A percentile compares a stretch with the other conserved stretches of the same genome.
phyloP scores from a whole-genome alignment of 2,888 invertebrate species.

The Drosophila birchii region DNA sequence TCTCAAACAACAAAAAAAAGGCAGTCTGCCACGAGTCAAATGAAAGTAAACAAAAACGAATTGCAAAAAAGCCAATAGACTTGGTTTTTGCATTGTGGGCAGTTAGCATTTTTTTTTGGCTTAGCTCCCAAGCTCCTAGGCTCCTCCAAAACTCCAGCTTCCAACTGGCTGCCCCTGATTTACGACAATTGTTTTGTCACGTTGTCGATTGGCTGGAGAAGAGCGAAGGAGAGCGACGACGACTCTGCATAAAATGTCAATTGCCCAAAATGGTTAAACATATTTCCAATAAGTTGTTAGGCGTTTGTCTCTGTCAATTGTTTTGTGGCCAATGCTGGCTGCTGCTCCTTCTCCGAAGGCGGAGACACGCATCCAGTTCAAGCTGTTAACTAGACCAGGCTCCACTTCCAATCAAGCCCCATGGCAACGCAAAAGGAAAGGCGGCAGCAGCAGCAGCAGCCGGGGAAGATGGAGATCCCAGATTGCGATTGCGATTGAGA shows the following conservation, averaged over 20 bases:
- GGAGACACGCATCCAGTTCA: conserved; percentile 29
- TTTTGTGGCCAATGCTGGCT: conserved; percentile 2
- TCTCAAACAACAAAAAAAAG: conserved; percentile 11
- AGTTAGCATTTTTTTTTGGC: conserved; percentile 45
- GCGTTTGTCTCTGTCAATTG: conserved; percentile 67
- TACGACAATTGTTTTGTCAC: conserved; percentile 81
- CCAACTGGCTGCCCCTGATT: conserved; percentile 61
- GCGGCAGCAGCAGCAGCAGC: not conserved
- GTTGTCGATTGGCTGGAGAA: conserved; percentile 60
- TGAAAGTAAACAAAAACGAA: conserved; percentile 60
- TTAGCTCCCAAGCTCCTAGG: conserved; percentile 36
- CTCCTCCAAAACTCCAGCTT: conserved; percentile 17
- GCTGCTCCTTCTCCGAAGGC: conserved; percentile 18
- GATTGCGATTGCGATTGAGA: conserved; percentile 24
- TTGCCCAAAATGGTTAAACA: conserved; percentile 79
- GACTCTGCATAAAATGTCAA: conserved; percentile 63
- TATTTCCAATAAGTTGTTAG: conserved; percentile 79
- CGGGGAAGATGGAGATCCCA: conserved; percentile 13
- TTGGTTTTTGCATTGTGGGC: conserved; percentile 54
- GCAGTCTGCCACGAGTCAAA: conserved; percentile 72
- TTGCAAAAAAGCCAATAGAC: conserved; percentile 11
- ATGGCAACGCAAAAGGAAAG: conserved; percentile 16
- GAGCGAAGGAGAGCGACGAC: conserved; percentile 12
- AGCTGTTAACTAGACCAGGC: conserved; percentile 33
- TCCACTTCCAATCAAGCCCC: conserved; percentile 36